Evolutionary conservation across 2,888 invertebrate species (phyloP), one percentile per base, ranked within the genome.

Genomic region (Alcis repandata): DNA sequence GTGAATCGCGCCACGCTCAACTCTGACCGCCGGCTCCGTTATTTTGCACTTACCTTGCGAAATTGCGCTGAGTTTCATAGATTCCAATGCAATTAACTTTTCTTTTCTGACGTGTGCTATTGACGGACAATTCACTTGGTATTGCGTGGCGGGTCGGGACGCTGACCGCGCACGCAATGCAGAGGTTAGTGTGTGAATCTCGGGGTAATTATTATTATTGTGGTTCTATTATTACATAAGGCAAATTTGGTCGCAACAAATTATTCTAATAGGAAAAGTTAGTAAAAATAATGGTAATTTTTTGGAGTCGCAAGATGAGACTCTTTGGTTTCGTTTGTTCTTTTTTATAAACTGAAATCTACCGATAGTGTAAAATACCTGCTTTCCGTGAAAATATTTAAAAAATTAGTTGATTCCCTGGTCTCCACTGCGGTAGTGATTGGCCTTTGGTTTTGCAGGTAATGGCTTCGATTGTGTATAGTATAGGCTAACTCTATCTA

Each of bases 21-120:
- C 67, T 70, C 73, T 67, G 69, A 71, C 59, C 67, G 63, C 54
- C 67, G 73, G 27, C 74, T 71, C 76, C 71, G 74, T 78, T 78
- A 80, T 79, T 82, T 77, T 78, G 79, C 77, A 79, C 81, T 80
- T 75, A 58, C 65, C 79, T 88, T 87, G 78, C 82, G 83, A 85
- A 86, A 86, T 76, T 72, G 74, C 57, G 67, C 74, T 71, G 70
- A 68, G 72, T 72, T 73, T 72, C 74, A 81, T 80, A 78, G 78
- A 73, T 78, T 77, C 72, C 68, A 66, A 69, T 75, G 83, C 78
- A 80, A 87, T 86, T 86, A 82, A 74, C 71, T 80, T 77, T 76
- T 79, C 74, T 79, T 76, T 79, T 77, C 75, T 71, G 52, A 63
- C 60, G 49, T 67, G 52, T 17, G 33, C 60, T 59, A 52, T 60